Base-by-base conservation (phyloP, 2,888 invertebrate species). In the Troides aeacus region DNA sequence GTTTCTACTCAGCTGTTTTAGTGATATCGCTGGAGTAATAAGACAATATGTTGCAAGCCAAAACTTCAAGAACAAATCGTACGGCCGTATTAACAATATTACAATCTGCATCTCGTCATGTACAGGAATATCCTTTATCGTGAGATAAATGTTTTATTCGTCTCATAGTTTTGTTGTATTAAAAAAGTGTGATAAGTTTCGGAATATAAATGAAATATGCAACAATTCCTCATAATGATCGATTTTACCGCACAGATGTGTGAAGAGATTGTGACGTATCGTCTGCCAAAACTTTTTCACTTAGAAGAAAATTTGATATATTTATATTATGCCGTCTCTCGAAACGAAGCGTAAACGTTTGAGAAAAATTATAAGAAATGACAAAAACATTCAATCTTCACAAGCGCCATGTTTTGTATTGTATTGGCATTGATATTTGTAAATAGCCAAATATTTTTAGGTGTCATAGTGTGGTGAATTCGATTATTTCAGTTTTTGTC, bases 301-400 rank as follows among this genome's bases (percentile, higher is more conserved):
- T 69, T 65, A 62, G 64, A 57, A 69, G 62, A 69, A 69, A 62
- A 69, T 64, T 69, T 69, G 56, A 69, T 64, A 69, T 50, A 68
- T 68, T 53, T 50, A 50, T 50, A 50, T 68, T 64, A 64, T 24
- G 57, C 58, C 57, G n/a, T 57, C 15, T 64, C 56, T 61, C n/a
- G 36, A 18, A n/a, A 42, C 18, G 56, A 12, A 53, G 50, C 12
- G 17, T 39, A 64, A 39, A 30, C 50, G 36, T 64, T 53, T 39
- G 68, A 36, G 50, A 68, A 60, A 68, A 64, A 60, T 60, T 53
- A 60, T 64, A 50, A 23, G 53, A 39, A 63, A 42, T 30, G 46
- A 63, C 68, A 63, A 68, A 63, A 50, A 46, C 46, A 42, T 59
- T 23, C 30, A 6, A 59, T 59, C 8, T 59, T 30, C 59, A 59